Percentiles rank a stretch among this genome's conserved stretches.
These are phyloP conservation scores for Archivesica marissinica DNA, from an alignment of 1,140 invertebrate genomes.

Conservation along the genomic window DNA sequence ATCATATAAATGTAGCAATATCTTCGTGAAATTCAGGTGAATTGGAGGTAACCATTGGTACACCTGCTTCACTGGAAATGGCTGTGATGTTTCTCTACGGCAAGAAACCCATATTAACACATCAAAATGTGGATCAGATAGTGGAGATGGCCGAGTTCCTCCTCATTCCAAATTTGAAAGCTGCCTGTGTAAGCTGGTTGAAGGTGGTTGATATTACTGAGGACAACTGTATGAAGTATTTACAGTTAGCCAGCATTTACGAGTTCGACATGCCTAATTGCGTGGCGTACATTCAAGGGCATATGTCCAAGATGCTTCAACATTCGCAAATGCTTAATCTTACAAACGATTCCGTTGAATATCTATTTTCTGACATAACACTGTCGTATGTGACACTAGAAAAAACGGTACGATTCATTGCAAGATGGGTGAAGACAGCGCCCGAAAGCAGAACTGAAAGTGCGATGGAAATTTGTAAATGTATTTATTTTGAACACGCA, in stretches of 20 bases:
- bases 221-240: not conserved
- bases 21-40: no score
- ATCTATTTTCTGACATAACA: not conserved
- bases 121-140: not conserved
- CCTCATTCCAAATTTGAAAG: slow-evolving; percentile 16
- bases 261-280: not conserved
- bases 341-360: slow-evolving; percentile 1
- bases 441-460: not conserved
- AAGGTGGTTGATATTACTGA: not conserved
- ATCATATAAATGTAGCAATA: no score
- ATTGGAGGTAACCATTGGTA: not conserved
- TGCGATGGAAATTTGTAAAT: no score
- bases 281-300: not conserved
- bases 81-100: slow-evolving; percentile 24
- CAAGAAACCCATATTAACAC: not conserved
- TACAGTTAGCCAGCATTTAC: not conserved
- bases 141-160: slow-evolving; percentile 12
- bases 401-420: not conserved
- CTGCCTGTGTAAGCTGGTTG: slow-evolving; percentile 8
- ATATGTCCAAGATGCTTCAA: not conserved
- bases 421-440: not conserved
- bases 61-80: not conserved
- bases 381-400: slow-evolving; percentile 3
- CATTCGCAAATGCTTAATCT: not conserved
- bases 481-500: no score